Evolutionary conservation across 2,888 invertebrate species (phyloP), one percentile per base, ranked within the genome.

Genomic region (Spilarctia lutea): DNA sequence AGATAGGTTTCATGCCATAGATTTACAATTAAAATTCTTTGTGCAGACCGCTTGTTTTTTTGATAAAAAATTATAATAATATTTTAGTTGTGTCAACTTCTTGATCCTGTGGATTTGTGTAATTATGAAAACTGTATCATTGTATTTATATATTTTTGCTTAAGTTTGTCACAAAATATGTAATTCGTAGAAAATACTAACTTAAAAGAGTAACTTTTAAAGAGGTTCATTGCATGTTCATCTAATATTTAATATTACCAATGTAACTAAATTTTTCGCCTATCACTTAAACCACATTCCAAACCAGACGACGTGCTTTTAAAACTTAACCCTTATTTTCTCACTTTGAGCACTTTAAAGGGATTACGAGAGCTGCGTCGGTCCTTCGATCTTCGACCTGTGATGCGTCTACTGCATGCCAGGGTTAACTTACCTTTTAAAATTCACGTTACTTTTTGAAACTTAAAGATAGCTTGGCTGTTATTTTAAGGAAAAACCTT

Each of bases 281-380:
- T 48, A 3, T 10, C 10, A n/a, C 69, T 82, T 85, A 77, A 10
- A 65, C 86, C 84, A 70, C 39, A 30, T 48, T 48, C 69, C 68
- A 35, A 81, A 75, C 81, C 83, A 88, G 89, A 88, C 89, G 80
- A 86, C 89, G 90, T 89, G 93, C 94, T 94, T 94, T 94, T 94
- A 93, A 93, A 94, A 94, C 94, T 94, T 94, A 93, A 93, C 94
- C 92, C 94, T 94, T 94, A 94, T 94, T 94, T 93, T 91, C 91
- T 91, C 91, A 92, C 91, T 94, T 92, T 89, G 88, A 91, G 93
- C 92, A 93, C 91, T 94, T 94, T 91, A 91, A n/a, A 89, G 86
- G 92, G 94, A 94, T 94, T 94, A 94, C 91, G 89, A 85, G 85
- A 86, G 86, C 87, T 86, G 84, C 85, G 83, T 78, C 74, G 60